phyloP scores from a whole-genome alignment of 2,113 vertebrate genomes.

The Crotalus horridus region DNA sequence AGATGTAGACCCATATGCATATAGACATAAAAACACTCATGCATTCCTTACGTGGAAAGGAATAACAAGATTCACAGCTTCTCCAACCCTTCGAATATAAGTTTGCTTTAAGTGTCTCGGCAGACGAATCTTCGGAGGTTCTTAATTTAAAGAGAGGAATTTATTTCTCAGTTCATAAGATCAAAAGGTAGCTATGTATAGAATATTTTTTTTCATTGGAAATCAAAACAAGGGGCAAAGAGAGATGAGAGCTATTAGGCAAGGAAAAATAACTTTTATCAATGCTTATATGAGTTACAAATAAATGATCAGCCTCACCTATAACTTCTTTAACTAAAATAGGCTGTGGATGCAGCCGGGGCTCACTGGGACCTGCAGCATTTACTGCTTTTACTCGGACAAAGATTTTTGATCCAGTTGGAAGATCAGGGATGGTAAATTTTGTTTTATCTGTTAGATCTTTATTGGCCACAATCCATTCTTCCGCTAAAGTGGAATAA shows the following conservation, averaged over 20 bases:
- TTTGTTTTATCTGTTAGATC: constrained; percentile 90
- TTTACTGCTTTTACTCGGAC: constrained; percentile 93
- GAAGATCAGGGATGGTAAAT: constrained; percentile 86
- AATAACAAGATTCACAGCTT: constrained; percentile 93
- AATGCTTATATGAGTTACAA: not conserved
- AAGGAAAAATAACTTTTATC: not conserved
- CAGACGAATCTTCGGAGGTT: constrained; percentile 92
- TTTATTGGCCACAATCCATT: constrained; percentile 84
- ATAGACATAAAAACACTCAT: not conserved
- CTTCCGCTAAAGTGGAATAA: constrained; percentile 70
- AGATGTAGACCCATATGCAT: not conserved
- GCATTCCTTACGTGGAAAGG: constrained; percentile 84
- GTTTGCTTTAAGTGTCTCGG: constrained; percentile 96
- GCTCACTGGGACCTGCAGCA: constrained; percentile 83
- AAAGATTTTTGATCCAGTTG: constrained; percentile 80
- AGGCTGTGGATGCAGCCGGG: constrained; percentile 83
- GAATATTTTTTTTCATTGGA: not conserved
- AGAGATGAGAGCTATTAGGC: not conserved
- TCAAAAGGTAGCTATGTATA: not conserved
- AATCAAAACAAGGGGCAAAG: not conserved
- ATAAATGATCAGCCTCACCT: constrained; percentile 71
- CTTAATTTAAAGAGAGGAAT: constrained; percentile 63
- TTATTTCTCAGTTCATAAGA: not conserved
- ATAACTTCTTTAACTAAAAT: constrained; percentile 93
- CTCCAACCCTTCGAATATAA: constrained; percentile 89